phyloP scores from a whole-genome alignment of 2,888 invertebrate species.

The Xestia ashworthii region DNA sequence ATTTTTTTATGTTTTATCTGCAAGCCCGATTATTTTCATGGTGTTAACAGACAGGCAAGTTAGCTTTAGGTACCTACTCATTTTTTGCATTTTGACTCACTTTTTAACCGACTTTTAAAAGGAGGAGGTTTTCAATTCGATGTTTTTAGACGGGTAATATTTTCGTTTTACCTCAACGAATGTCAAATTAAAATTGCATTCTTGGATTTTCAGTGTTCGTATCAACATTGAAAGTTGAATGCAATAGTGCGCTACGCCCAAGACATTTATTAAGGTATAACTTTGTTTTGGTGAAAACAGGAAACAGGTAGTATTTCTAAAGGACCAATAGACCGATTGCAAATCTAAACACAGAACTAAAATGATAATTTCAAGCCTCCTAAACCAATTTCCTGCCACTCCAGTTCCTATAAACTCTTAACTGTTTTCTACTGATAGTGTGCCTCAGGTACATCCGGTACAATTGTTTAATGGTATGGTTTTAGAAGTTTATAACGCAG shows the following conservation, averaged over 20 bases:
- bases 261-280: background rate
- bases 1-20: constrained; percentile 38
- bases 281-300: background rate
- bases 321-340: background rate
- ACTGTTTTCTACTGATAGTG: constrained; percentile 42
- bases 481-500: constrained; percentile 40
- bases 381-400: constrained; percentile 52
- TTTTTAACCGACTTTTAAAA: background rate
- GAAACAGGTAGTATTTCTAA: background rate
- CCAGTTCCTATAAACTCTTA: constrained; percentile 40
- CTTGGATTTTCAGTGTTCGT: background rate
- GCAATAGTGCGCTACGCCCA: background rate
- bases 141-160: background rate
- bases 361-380: constrained; percentile 22
- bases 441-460: constrained; percentile 40
- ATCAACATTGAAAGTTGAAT: background rate
- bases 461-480: constrained; percentile 46
- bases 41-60: background rate
- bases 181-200: background rate
- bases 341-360: constrained; percentile 20
- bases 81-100: background rate
- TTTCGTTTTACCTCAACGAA: background rate
- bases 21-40: background rate
- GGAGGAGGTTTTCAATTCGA: no score
- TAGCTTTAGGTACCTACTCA: background rate